Conservation (phyloP, 2,113 vertebrate species). For the Montifringilla adamsi region DNA sequence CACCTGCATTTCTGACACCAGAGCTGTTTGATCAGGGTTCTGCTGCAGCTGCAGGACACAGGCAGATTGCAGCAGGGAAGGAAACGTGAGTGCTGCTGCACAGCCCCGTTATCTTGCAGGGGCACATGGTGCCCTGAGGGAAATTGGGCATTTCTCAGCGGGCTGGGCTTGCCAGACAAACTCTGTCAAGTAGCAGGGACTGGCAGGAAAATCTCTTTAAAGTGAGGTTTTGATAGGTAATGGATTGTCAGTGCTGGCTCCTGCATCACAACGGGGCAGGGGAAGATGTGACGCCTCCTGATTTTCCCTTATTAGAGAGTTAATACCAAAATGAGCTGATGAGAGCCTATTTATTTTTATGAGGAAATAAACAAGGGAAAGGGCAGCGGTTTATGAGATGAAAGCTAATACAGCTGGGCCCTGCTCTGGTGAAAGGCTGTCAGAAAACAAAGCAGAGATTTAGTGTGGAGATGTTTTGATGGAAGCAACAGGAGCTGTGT, state of each 20-base stretch:
- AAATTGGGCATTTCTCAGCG: background rate
- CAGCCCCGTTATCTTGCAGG: background rate
- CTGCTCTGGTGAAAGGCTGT: background rate
- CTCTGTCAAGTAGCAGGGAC: rapidly evolving
- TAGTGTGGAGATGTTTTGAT: background rate
- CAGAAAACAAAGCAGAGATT: background rate
- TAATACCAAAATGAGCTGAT: background rate
- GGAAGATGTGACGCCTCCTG: background rate
- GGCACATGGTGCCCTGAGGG: rapidly evolving
- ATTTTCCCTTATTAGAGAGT: background rate
- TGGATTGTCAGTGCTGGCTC: too few relatives aligned
- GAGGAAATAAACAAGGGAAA: background rate
- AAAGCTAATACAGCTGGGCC: background rate
- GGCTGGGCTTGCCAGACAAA: background rate
- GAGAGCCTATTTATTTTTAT: background rate
- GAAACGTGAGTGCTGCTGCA: background rate
- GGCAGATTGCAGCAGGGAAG: background rate
- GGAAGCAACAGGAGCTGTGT: background rate
- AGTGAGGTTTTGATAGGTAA: background rate
- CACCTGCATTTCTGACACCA: background rate
- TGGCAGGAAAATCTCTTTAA: background rate
- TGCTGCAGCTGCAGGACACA: background rate
- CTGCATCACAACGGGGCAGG: background rate
- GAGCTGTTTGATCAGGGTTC: background rate
- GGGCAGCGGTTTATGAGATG: background rate